Evolutionary conservation across 1,140 invertebrate species (phyloP).

Genomic region (Psilanteris sp.): DNA sequence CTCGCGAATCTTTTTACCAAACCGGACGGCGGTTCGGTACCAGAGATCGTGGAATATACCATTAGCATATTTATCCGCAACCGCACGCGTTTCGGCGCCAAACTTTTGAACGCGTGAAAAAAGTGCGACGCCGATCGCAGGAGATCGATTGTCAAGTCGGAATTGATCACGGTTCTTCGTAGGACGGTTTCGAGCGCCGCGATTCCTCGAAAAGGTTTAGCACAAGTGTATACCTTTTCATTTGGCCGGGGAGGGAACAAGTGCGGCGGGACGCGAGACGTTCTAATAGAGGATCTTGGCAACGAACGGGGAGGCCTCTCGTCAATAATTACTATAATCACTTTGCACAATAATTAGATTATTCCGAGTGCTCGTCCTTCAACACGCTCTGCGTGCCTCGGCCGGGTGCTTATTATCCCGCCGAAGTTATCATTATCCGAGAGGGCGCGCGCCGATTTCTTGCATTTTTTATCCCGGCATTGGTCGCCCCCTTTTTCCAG

Average conservation of each 20-base stretch:
- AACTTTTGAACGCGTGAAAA: too few relatives aligned
- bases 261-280: constrained; percentile 32
- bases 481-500: constrained; percentile 45
- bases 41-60: too few relatives aligned
- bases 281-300: constrained; percentile 64
- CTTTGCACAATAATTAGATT: constrained; percentile 77
- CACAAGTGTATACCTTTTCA: constrained; percentile 72
- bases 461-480: constrained; percentile 67
- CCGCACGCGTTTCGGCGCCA: too few relatives aligned
- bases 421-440: constrained; percentile 74
- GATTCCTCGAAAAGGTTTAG: constrained; percentile 64
- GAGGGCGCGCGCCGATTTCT: constrained; percentile 68
- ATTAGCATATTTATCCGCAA: too few relatives aligned
- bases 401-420: constrained; percentile 71
- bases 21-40: too few relatives aligned
- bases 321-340: constrained; percentile 77
- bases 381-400: constrained; percentile 46
- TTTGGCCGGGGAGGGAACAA: constrained; percentile 62
- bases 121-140: neutral
- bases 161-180: constrained; percentile 21
- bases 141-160: constrained; percentile 4
- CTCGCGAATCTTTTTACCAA: too few relatives aligned
- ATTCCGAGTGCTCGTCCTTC: constrained; percentile 67
- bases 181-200: constrained; percentile 33
- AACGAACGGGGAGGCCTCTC: constrained; percentile 56